A percentile compares a stretch with the other conserved stretches of the same genome.
phyloP scores from a whole-genome alignment of 1,140 invertebrate genomes.

The Telenomus remus region DNA sequence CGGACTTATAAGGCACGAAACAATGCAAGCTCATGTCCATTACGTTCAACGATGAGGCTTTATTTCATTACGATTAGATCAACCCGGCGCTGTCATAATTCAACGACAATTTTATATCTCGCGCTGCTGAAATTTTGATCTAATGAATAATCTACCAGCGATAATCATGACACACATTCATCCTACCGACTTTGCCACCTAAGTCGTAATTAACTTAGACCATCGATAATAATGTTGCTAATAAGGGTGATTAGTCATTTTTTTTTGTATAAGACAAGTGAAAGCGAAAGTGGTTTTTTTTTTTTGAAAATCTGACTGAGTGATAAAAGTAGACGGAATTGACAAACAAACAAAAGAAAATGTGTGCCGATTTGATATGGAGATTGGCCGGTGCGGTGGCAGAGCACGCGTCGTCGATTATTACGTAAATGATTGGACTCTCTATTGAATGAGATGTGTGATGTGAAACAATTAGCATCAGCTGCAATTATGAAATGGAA shows the following conservation, averaged over 20 bases:
- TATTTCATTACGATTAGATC: constrained; percentile 60
- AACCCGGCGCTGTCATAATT: constrained; percentile 49
- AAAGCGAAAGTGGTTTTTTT: no score
- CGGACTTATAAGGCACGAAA: constrained; percentile 56
- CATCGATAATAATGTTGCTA: constrained; percentile 8
- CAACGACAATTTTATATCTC: constrained; percentile 52
- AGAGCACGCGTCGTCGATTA: background rate
- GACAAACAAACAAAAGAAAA: no score
- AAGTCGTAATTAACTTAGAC: constrained; percentile 28
- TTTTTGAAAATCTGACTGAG: no score
- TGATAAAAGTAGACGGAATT: no score
- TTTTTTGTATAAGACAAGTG: no score
- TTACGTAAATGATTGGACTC: constrained; percentile 28
- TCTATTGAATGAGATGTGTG: constrained; percentile 5
- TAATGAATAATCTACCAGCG: constrained; percentile 36
- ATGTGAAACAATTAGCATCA: constrained; percentile 22
- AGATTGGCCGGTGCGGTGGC: constrained; percentile 5
- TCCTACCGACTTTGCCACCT: constrained; percentile 10
- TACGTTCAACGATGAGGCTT: constrained; percentile 55
- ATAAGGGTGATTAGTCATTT: constrained; percentile 16
- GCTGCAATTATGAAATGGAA: constrained; percentile 30
- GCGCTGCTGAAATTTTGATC: constrained; percentile 28
- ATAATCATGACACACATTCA: constrained; percentile 30
- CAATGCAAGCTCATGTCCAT: constrained; percentile 58
- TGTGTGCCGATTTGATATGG: no score